Evolutionary conservation across 2,797 vertebrate species (phyloP).

Genomic region (Perodicticus potto): DNA sequence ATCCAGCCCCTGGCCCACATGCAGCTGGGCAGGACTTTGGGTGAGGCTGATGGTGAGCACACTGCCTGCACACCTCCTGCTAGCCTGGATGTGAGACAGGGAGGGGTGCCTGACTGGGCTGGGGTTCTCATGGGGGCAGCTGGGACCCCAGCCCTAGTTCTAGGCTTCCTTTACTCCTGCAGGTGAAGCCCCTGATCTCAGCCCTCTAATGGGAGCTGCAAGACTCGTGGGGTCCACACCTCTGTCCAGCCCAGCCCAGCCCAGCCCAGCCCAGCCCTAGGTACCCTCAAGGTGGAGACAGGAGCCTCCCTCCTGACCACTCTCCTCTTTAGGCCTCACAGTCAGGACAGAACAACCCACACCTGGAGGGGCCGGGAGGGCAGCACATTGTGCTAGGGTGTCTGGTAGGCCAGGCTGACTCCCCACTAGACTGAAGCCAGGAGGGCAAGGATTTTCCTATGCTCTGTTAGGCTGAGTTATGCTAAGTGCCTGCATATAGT

Average conservation of each 20-base stretch:
- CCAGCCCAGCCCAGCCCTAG: background rate
- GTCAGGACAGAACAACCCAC: constrained; percentile 90
- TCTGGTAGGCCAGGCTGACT: background rate
- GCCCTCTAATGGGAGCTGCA: background rate
- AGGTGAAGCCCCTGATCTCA: background rate
- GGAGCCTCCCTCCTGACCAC: constrained; percentile 60
- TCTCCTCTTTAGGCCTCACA: constrained; percentile 91
- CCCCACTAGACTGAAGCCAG: background rate
- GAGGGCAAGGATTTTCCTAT: background rate
- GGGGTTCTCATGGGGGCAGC: too few species aligned
- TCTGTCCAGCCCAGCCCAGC: background rate
- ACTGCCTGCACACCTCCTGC: background rate
- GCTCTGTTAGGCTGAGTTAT: background rate
- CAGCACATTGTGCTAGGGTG: background rate
- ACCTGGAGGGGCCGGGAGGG: constrained; percentile 83
- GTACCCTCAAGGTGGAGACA: background rate
- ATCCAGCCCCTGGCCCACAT: background rate
- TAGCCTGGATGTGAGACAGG: too few species aligned
- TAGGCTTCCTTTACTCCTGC: too few species aligned
- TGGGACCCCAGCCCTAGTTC: background rate
- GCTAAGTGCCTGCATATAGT: background rate
- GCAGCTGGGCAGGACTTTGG: too few species aligned
- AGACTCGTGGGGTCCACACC: background rate
- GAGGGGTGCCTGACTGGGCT: background rate
- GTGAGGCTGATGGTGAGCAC: background rate